Base-by-base conservation (phyloP, 2,113 vertebrate species). In the Sisor rabdophorus region DNA sequence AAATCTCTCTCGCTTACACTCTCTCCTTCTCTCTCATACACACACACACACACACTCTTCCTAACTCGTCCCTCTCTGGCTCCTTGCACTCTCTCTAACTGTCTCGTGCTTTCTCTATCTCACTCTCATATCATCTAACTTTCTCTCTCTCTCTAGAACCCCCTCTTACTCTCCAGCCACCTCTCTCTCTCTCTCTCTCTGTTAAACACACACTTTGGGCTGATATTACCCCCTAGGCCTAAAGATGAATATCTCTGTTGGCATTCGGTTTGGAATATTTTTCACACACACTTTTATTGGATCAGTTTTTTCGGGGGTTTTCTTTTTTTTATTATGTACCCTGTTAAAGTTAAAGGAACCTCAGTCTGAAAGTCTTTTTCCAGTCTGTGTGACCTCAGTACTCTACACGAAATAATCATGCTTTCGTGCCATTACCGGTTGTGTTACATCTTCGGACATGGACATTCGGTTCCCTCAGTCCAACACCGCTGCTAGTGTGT, bases 171-270 rank as follows among this genome's bases (percentile, higher is more conserved):
- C 50, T 48, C 53, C 53, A n/a, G 53, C 53, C n/a, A n/a, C 53
- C 78, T 40, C 44, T 20, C 54, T 24, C 28, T 28, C 40, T 30
- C 32, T 28, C 22, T 44, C 28, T 30, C 50, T 64, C 56, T 56
- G 56, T 40, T 70, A 70, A 56, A 71, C 58, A 67, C 24, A 60
- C n/a, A 24, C 63, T 81, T 13, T 74, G 75, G 71, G 76, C 70
- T 84, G 76, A 77, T 65, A 77, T 67, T 54, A 65, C 36, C 60
- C 84, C 24, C 79, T 78, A 47, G 40, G 12, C 60, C 12, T 55
- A 24, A 40, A 54, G 28, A 53, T 84, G 36, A 61, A 65, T 59
- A 36, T 73, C 24, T 77, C 28, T 13, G 4, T 73, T 61, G 36
- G 71, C 71, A 30, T 60, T 22, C 17, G 16, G 19, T 55, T 63